phyloP scores from a whole-genome alignment of 2,113 vertebrate genomes.

The Neotragus moschatus region DNA sequence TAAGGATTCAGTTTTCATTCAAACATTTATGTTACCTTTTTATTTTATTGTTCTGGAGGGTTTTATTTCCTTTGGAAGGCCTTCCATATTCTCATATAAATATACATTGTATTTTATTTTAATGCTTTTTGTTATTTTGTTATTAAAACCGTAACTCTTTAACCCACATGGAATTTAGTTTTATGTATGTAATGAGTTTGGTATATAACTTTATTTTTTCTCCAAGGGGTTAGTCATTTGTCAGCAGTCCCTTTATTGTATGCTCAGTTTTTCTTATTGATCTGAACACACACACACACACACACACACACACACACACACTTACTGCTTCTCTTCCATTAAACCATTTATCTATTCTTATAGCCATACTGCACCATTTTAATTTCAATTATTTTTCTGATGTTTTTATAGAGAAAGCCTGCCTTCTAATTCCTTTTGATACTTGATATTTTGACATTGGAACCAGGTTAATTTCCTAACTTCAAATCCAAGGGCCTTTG shows the following conservation, averaged over 20 bases:
- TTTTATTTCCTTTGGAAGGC: not conserved
- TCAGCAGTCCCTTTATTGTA: not conserved
- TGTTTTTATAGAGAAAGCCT: not conserved
- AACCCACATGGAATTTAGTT: not conserved
- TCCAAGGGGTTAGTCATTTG: not conserved
- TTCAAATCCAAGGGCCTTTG: not conserved
- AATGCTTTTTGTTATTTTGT: not conserved
- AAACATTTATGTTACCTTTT: not conserved
- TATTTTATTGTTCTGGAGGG: not conserved
- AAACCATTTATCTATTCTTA: not conserved
- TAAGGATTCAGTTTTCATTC: not conserved
- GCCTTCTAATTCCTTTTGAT: not conserved
- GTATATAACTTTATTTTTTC: not conserved
- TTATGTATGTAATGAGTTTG: not conserved
- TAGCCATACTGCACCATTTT: not conserved
- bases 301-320: not conserved
- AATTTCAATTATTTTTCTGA: not conserved
- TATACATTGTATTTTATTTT: not conserved
- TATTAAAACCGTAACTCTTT: not conserved
- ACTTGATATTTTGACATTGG: not conserved
- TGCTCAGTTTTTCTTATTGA: not conserved
- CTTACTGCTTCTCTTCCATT: not conserved
- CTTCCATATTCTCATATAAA: not conserved
- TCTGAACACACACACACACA: not conserved
- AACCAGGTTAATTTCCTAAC: not conserved